These are phyloP conservation scores for Dynastes hyllus DNA, from an alignment of 2,888 invertebrate species.

Conservation along the genomic window DNA sequence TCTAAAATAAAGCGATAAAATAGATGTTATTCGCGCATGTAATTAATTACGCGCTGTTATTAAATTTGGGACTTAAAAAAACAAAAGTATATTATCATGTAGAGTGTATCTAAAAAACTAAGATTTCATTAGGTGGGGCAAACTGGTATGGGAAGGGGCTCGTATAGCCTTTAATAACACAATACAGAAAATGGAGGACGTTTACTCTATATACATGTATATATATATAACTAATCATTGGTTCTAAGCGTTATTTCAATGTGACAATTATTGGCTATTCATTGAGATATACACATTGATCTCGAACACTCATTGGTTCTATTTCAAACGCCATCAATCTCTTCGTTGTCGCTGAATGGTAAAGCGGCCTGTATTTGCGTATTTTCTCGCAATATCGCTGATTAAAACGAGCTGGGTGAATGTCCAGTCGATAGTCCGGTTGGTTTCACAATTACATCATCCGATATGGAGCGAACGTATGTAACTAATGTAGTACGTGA, in stretches of 20 bases:
- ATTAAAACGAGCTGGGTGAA: not conserved
- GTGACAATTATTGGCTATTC: not conserved
- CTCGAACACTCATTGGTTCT: not conserved
- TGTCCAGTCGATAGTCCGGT: not conserved
- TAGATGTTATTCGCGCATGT: too few relatives aligned
- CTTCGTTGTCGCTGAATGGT: not conserved
- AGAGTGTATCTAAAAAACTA: too few relatives aligned
- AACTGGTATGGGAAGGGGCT: too few relatives aligned
- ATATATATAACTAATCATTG: too few relatives aligned
- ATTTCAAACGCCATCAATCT: not conserved
- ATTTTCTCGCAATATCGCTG: slow-evolving; percentile 14
- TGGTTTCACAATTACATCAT: not conserved
- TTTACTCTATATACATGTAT: too few relatives aligned
- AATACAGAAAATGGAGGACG: too few relatives aligned
- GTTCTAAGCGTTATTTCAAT: not conserved
- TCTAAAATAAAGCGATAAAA: too few relatives aligned
- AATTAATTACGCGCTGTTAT: too few relatives aligned
- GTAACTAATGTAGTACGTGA: not conserved
- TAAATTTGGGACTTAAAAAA: too few relatives aligned
- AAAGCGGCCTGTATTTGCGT: not conserved
- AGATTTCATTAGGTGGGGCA: too few relatives aligned
- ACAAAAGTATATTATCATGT: too few relatives aligned
- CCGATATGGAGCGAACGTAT: not conserved
- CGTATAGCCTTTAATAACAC: too few relatives aligned
- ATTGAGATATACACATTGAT: not conserved